Conservation (phyloP, 2,888 invertebrate species). For the Acrobasis consociella region DNA sequence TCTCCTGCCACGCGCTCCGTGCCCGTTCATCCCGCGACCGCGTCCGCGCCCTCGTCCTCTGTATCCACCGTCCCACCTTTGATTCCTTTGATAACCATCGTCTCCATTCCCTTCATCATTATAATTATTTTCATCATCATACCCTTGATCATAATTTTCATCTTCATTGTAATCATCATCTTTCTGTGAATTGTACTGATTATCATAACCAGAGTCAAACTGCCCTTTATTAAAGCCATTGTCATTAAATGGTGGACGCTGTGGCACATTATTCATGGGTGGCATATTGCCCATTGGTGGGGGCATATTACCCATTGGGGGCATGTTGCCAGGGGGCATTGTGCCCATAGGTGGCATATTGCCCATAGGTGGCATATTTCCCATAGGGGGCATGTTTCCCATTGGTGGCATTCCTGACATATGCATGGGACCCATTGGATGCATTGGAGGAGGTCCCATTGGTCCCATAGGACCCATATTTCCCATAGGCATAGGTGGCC, state of each 20-base stretch:
- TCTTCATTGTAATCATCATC: slow-evolving; percentile 63
- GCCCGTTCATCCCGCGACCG: slow-evolving; percentile 66
- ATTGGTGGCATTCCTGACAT: slow-evolving; percentile 23
- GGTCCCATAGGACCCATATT: slow-evolving; percentile 41
- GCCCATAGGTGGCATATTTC: slow-evolving; percentile 48
- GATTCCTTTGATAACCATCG: slow-evolving; percentile 55
- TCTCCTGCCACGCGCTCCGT: slow-evolving; percentile 67
- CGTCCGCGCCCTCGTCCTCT: slow-evolving; percentile 69
- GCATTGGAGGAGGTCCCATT: slow-evolving; percentile 36
- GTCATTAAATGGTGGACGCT: slow-evolving; percentile 58
- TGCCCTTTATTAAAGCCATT: slow-evolving; percentile 71
- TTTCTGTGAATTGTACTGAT: slow-evolving; percentile 60
- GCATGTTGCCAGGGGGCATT: slow-evolving; percentile 49
- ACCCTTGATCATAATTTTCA: slow-evolving; percentile 54
- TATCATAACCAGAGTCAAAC: slow-evolving; percentile 61
- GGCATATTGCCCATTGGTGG: slow-evolving; percentile 41
- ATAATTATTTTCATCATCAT: slow-evolving; percentile 59
- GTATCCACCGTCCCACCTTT: slow-evolving; percentile 65
- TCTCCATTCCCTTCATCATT: slow-evolving; percentile 59
- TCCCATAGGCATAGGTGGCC: slow-evolving; percentile 43
- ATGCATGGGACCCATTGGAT: slow-evolving; percentile 40
- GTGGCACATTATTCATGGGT: slow-evolving; percentile 44
- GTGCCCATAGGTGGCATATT: slow-evolving; percentile 53
- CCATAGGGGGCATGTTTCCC: slow-evolving; percentile 43
- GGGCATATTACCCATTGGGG: slow-evolving; percentile 46